Base-by-base conservation (phyloP, 2,888 invertebrate species). In the Sphaerophoria taeniata region DNA sequence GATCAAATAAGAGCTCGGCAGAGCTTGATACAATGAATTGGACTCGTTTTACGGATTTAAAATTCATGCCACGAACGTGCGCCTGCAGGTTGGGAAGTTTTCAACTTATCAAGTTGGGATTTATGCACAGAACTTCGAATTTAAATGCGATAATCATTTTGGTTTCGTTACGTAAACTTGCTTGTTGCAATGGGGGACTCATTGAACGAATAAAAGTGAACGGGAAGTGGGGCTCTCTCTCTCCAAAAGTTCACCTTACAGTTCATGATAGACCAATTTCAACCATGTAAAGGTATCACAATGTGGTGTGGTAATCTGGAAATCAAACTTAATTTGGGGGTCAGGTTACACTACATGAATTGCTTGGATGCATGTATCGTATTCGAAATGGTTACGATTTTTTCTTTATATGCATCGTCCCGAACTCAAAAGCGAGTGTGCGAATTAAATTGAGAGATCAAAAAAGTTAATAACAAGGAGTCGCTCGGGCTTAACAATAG, bases 361-460 rank as follows among this genome's bases (percentile, higher is more conserved):
- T 49, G 67, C 67, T 16, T 61, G 58, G 63, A 78, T 49, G 24
- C 36, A 45, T 58, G 31, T 51, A 72, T 47, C 34, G 55, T 69
- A 24, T 2, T 24, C 24, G 24, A 24, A 24, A 24, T 24, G 24
- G 24, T 24, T 24, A 55, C 65, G 77, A 63, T 47, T 34, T 53
- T 53, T 45, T 45, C 47, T 56, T 43, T 70, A 11, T 49, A 34
- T 43, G 43, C 9, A 43, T 12, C 43, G 6, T 7, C 39, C 9
- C 39, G 39, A 7, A 39, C 39, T 39, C 31, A 24, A 43, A 56
- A 24, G 60, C 60, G 12, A 51, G 24, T 24, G 24, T 24, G 24
- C 24, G 2, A 65, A 72, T 72, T 71, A 71, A 69, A 82, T 73
- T 82, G 45, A 51, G 53, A 73, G 74, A 83, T 83, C 78, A 74